Conservation (phyloP, 2,797 vertebrate species). For the Danio choprae region DNA sequence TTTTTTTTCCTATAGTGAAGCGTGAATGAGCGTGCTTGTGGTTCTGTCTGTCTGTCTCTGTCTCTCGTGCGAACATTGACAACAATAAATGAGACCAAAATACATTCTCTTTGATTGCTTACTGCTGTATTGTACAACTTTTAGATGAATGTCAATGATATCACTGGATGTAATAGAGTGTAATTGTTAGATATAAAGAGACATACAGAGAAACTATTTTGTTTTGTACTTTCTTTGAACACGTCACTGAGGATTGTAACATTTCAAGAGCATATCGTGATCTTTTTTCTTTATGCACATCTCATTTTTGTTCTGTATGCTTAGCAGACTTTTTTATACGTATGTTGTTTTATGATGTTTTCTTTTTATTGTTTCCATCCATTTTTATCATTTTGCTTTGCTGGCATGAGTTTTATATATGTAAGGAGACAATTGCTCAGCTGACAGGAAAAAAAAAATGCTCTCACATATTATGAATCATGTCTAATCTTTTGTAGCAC, state of each 20-base stretch:
- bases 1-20: slow-evolving; percentile 25
- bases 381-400: slow-evolving; percentile 39
- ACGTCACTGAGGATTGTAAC: slow-evolving; percentile 62
- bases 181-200: slow-evolving; percentile 62
- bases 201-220: slow-evolving; percentile 66
- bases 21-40: slow-evolving; percentile 19
- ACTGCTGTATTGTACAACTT: slow-evolving; percentile 64
- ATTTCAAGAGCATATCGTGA: slow-evolving; percentile 59
- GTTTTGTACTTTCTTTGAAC: slow-evolving; percentile 73
- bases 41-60: slow-evolving; percentile 54
- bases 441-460: slow-evolving; percentile 67
- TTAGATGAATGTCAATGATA: slow-evolving; percentile 66
- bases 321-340: slow-evolving; percentile 60
- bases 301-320: slow-evolving; percentile 65
- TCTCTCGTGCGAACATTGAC: slow-evolving; percentile 60
- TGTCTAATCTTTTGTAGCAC: slow-evolving; percentile 84
- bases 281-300: slow-evolving; percentile 69
- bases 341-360: slow-evolving; percentile 67
- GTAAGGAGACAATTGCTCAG: slow-evolving; percentile 58
- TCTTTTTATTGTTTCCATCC: slow-evolving; percentile 63
- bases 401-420: slow-evolving; percentile 39
- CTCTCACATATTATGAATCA: slow-evolving; percentile 68
- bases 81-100: slow-evolving; percentile 65
- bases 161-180: slow-evolving; percentile 63
- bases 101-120: slow-evolving; percentile 58